Percentiles rank a stretch among this genome's conserved stretches.
These are phyloP conservation scores for Menidia menidia DNA, from an alignment of 2,797 vertebrate species.

Conservation along the genomic window DNA sequence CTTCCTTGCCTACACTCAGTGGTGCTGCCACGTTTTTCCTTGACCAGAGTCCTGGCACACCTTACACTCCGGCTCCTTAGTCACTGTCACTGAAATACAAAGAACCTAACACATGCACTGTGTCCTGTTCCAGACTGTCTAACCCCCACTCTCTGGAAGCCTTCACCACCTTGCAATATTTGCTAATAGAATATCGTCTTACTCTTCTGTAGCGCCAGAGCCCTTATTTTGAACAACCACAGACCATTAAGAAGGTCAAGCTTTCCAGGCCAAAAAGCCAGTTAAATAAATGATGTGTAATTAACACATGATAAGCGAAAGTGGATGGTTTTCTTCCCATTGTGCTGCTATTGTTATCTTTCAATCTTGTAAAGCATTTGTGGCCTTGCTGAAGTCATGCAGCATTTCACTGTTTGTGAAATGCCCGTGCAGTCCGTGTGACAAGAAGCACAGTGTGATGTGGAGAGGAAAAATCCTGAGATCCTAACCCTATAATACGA, in stretches of 20 bases:
- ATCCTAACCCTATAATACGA: neutral
- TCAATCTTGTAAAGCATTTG: slow-evolving; percentile 24
- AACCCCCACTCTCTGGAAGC: slow-evolving; percentile 63
- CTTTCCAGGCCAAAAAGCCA: slow-evolving; percentile 40
- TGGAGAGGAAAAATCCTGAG: slow-evolving; percentile 41
- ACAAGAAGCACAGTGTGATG: slow-evolving; percentile 56
- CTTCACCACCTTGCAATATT: slow-evolving; percentile 59
- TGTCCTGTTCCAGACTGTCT: slow-evolving; percentile 71
- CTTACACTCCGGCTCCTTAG: slow-evolving; percentile 65
- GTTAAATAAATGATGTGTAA: slow-evolving; percentile 63
- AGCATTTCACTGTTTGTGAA: slow-evolving; percentile 37
- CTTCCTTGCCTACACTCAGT: slow-evolving; percentile 70
- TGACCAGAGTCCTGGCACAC: slow-evolving; percentile 76
- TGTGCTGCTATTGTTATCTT: slow-evolving; percentile 12
- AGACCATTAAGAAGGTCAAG: slow-evolving; percentile 56
- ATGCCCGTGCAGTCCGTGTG: slow-evolving; percentile 50
- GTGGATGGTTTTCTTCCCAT: slow-evolving; percentile 14
- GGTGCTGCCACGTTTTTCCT: slow-evolving; percentile 73
- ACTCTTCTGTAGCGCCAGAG: slow-evolving; percentile 44
- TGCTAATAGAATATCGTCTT: slow-evolving; percentile 67
- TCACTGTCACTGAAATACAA: slow-evolving; percentile 81
- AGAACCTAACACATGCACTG: slow-evolving; percentile 63
- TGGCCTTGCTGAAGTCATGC: slow-evolving; percentile 32
- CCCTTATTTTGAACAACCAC: slow-evolving; percentile 56
- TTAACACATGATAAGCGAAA: slow-evolving; percentile 57